A percentile compares a stretch with the other conserved stretches of the same genome.
These are phyloP conservation scores for Pammene fasciana DNA, from an alignment of 2,888 invertebrate genomes.

Conservation along the genomic window DNA sequence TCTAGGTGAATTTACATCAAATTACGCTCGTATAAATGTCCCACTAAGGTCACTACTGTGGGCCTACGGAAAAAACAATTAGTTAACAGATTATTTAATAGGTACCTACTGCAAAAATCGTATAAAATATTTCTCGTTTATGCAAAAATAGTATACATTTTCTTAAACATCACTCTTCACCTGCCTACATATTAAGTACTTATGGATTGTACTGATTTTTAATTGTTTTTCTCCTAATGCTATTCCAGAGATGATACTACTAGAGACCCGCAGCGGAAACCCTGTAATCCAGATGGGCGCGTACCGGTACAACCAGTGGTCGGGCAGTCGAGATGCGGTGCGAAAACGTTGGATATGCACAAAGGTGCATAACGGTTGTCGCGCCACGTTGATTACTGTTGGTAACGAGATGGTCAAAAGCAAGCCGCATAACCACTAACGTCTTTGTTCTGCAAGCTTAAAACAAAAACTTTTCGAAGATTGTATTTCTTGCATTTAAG, in stretches of 20 bases:
- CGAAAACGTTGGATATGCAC: constrained; percentile 28
- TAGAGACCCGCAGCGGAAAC: constrained; percentile 17
- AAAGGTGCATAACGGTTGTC: constrained; percentile 21
- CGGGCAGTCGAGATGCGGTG: constrained; percentile 12
- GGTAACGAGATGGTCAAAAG: constrained; percentile 10
- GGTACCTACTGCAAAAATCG: too few relatives aligned
- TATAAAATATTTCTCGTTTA: too few relatives aligned
- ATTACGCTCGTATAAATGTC: too few relatives aligned
- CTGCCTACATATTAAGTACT: too few relatives aligned
- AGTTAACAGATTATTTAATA: too few relatives aligned
- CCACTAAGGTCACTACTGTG: too few relatives aligned
- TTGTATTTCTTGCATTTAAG: not conserved
- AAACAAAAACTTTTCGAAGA: not conserved
- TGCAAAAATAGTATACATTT: too few relatives aligned
- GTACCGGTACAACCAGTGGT: constrained; percentile 23
- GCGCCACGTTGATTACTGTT: constrained; percentile 12
- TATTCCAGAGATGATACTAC: constrained; percentile 23
- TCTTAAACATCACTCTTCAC: too few relatives aligned
- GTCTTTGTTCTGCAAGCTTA: too few relatives aligned
- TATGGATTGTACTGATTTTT: not conserved
- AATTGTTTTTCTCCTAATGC: not conserved
- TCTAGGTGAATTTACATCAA: too few relatives aligned
- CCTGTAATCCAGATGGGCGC: constrained; percentile 25
- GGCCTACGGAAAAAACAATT: too few relatives aligned
- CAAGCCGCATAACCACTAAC: constrained; percentile 27